phyloP scores from a whole-genome alignment of 2,113 vertebrate genomes.

The Ahaetulla prasina region DNA sequence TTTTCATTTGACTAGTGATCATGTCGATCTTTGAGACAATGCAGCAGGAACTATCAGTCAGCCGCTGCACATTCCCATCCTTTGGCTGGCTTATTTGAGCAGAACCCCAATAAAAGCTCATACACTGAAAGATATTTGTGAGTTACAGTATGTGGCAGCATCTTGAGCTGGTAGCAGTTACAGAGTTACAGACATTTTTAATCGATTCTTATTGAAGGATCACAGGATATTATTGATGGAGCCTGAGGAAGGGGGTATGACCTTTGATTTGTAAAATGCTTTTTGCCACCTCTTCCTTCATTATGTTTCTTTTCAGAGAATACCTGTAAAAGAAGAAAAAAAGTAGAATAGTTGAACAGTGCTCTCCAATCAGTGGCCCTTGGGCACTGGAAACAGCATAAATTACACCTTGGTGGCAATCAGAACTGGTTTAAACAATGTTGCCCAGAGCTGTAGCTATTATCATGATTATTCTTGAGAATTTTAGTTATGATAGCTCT shows the following conservation, averaged over 20 bases:
- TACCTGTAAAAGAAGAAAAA: background rate
- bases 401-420: background rate
- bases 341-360: background rate
- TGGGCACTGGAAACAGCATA: background rate
- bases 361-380: background rate
- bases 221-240: background rate
- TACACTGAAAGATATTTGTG: accelerated
- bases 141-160: background rate
- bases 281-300: background rate
- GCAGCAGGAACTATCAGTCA: constrained; percentile 40
- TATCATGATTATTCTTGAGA: background rate
- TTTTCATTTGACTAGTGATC: constrained; percentile 36
- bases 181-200: background rate
- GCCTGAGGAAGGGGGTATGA: background rate
- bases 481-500: background rate
- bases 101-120: background rate
- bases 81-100: background rate
- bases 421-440: background rate
- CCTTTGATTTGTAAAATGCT: background rate
- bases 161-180: background rate
- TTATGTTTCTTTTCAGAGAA: background rate
- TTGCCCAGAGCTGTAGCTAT: background rate
- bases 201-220: background rate
- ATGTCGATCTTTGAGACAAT: constrained; percentile 53
- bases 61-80: constrained; percentile 14